Evolutionary conservation across 1,140 invertebrate species (phyloP).

Genomic region (Ceratina calcarata): DNA sequence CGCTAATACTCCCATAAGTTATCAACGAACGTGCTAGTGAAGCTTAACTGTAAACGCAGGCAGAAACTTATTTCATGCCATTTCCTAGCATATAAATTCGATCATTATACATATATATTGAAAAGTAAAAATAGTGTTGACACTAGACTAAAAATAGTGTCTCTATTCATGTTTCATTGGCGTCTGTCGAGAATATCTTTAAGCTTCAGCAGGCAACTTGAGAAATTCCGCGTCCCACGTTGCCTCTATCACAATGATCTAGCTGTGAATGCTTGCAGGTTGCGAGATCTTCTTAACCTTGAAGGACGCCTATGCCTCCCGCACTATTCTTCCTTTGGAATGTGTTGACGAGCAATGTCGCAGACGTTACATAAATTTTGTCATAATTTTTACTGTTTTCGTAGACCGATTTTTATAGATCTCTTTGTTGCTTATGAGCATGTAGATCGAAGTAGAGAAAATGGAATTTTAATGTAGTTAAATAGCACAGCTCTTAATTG

Average conservation of each 20-base stretch:
- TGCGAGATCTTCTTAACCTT: conserved; percentile 52
- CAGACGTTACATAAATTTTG: background rate
- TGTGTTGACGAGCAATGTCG: background rate
- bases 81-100: too few species aligned
- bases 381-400: too few species aligned
- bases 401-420: background rate
- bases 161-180: background rate
- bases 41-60: background rate
- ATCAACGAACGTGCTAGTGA: background rate
- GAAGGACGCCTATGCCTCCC: conserved; percentile 41
- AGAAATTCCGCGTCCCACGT: conserved; percentile 56
- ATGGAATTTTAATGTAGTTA: background rate
- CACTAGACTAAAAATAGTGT: background rate
- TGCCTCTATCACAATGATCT: conserved; percentile 51
- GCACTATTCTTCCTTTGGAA: conserved; percentile 30
- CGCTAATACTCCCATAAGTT: background rate
- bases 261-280: conserved; percentile 20
- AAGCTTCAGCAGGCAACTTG: background rate
- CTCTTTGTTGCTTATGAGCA: too few species aligned
- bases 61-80: background rate
- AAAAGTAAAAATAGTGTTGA: too few species aligned
- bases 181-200: background rate
- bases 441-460: background rate
- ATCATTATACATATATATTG: too few species aligned
- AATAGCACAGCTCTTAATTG: background rate